Evolutionary conservation across 1,140 invertebrate genomes (phyloP).

Genomic region (Apis laboriosa): DNA sequence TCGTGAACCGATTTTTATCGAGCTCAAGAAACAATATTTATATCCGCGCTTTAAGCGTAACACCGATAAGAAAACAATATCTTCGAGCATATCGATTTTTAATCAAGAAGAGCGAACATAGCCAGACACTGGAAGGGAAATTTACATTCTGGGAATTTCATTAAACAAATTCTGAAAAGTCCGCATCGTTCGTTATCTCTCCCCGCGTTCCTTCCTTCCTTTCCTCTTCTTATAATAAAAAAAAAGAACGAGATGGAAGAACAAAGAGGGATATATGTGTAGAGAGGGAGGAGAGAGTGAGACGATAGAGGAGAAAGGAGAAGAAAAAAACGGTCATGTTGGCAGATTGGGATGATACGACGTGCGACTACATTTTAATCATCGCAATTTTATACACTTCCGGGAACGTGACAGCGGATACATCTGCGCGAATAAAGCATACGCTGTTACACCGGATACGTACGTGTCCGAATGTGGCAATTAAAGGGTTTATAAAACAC

Average conservation of each 20-base stretch:
- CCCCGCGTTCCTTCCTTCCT: background rate
- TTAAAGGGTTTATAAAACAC: constrained; percentile 51
- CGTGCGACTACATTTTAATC: constrained; percentile 41
- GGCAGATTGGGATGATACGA: background rate
- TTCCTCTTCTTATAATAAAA: background rate
- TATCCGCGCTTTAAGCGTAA: background rate
- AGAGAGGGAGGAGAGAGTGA: background rate
- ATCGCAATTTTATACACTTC: constrained; percentile 37
- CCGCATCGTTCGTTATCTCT: constrained; percentile 11
- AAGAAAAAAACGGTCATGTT: background rate
- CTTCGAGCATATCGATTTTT: constrained; percentile 1
- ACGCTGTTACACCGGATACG: background rate
- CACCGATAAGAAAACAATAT: background rate
- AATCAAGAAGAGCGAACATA: constrained; percentile 9
- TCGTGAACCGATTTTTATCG: no score
- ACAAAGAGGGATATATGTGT: background rate
- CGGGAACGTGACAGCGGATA: constrained; percentile 33
- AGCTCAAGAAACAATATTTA: background rate
- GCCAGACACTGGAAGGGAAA: background rate
- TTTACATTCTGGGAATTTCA: constrained; percentile 17
- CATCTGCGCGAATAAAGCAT: constrained; percentile 38
- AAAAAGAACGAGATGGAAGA: constrained; percentile 6
- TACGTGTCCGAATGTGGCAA: constrained; percentile 40
- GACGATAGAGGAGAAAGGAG: background rate
- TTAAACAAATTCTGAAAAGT: constrained; percentile 32